Base-by-base conservation (phyloP, 2,797 vertebrate species). In the Labroides dimidiatus region DNA sequence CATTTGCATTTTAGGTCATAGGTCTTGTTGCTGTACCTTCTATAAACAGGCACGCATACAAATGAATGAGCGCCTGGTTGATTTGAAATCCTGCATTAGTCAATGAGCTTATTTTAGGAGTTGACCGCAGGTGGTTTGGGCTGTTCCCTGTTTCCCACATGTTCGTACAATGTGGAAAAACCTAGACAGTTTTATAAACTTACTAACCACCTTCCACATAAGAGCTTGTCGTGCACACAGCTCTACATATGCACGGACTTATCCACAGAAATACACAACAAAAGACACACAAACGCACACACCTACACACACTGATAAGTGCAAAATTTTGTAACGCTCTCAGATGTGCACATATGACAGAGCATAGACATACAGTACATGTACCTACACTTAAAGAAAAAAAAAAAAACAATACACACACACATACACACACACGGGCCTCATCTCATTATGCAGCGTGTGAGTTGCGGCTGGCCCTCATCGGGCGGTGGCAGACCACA, bases 31-130 rank as follows among this genome's bases (percentile, higher is more conserved):
- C 75, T 64, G 64, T 64, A 51, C 36, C 52, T 36, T 87, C 67
- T 74, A 64, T 71, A 75, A 85, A 84, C 82, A 89, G 78, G 55
- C 76, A 23, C 66, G 37, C 64, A 80, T 88, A 75, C 76, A 85
- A 85, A 78, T 88, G 62, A 56, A 68, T 0, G 50, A 76, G 69
- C 59, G 41, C 69, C 50, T 36, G 64, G 37, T 71, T 80, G 84
- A 88, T 84, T 63, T 87, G 73, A 89, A 87, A 87, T 86, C 73
- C 81, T 81, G 73, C 84, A 86, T 89, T 91, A 87, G 85, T 90
- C 88, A 87, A 85, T 87, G 82, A 84, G 84, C 84, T 92, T 91
- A 87, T 90, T 92, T 91, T 84, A 86, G 75, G 75, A 80, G 81
- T 71, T 62, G 76, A 90, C 90, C 89, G 19, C 87, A 89, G 79